A percentile compares a stretch with the other conserved stretches of the same genome.
Conservation (phyloP, 2,797 vertebrate species). For the Toxotes lorentzi region DNA sequence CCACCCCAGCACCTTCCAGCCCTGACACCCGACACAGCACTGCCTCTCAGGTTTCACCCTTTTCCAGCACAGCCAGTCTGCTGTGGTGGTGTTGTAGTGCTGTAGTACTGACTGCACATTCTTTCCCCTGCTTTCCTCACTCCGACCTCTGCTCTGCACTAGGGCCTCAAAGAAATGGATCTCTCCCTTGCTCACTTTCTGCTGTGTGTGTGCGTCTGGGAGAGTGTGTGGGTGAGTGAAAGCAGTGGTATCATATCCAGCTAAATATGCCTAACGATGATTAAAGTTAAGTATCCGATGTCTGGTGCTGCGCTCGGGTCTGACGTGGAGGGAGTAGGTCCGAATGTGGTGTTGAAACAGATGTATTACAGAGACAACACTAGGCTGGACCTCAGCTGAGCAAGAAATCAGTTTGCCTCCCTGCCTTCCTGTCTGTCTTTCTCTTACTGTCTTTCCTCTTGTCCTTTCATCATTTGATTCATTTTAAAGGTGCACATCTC, state of each 20-base stretch:
- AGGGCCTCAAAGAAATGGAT: slow-evolving; percentile 81
- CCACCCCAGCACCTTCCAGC: slow-evolving; percentile 95
- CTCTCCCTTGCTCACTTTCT: slow-evolving; percentile 78
- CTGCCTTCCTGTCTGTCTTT: slow-evolving; percentile 45
- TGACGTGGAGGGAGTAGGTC: slow-evolving; percentile 79
- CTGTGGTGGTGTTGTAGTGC: slow-evolving; percentile 80
- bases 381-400: slow-evolving; percentile 67
- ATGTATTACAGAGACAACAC: slow-evolving; percentile 83
- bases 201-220: slow-evolving; percentile 63
- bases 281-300: slow-evolving; percentile 83
- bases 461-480: slow-evolving; percentile 28
- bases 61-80: slow-evolving; percentile 87
- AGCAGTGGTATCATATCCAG: slow-evolving; percentile 80
- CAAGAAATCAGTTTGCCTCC: slow-evolving; percentile 58
- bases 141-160: slow-evolving; percentile 82
- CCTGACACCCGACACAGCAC: slow-evolving; percentile 94
- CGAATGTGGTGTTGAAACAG: slow-evolving; percentile 82
- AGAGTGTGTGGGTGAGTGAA: slow-evolving; percentile 74
- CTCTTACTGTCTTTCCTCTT: not conserved
- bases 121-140: slow-evolving; percentile 82
- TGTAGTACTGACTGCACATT: slow-evolving; percentile 82
- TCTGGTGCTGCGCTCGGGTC: slow-evolving; percentile 73
- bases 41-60: slow-evolving; percentile 95
- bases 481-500: slow-evolving; percentile 40
- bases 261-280: slow-evolving; percentile 86